These are phyloP conservation scores for Drosophila nr. perissopoda DNA, from an alignment of 2,888 invertebrate species.

Conservation along the genomic window DNA sequence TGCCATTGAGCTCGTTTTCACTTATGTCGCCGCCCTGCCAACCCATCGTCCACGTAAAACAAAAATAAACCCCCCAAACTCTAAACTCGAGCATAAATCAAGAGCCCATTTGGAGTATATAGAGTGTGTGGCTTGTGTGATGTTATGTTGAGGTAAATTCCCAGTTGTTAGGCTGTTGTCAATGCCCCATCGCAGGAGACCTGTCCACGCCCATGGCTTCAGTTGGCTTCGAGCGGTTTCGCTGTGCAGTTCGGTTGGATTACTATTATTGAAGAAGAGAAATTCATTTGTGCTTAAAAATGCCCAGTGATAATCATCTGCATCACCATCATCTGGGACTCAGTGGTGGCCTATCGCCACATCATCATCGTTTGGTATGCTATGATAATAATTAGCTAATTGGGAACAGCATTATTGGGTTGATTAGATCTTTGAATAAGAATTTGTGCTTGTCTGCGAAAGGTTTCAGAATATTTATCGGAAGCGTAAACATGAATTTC, in stretches of 20 bases:
- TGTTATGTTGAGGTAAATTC: conserved; percentile 83
- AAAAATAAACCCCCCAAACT: conserved; percentile 16
- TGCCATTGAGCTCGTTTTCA: conserved; percentile 82
- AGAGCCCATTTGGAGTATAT: neutral
- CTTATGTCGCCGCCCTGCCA: conserved; percentile 44
- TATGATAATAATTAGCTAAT: neutral
- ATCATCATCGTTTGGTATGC: conserved; percentile 83
- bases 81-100: conserved; percentile 66
- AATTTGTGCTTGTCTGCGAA: neutral
- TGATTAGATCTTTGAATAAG: neutral
- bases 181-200: conserved; percentile 28
- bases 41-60: conserved; percentile 12
- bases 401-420: neutral
- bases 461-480: neutral
- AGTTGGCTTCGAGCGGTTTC: conserved; percentile 50
- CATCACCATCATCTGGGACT: conserved; percentile 80
- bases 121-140: conserved; percentile 53
- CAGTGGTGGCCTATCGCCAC: conserved; percentile 79
- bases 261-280: neutral
- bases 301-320: conserved; percentile 81
- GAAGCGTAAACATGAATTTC: too few relatives aligned
- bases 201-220: conserved; percentile 31
- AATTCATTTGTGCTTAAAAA: conserved; percentile 47
- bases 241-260: conserved; percentile 41
- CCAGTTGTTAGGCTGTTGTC: conserved; percentile 69